Evolutionary conservation across 2,113 vertebrate species (phyloP), one percentile per base, ranked within the genome.

Genomic region (Furnarius figulus): DNA sequence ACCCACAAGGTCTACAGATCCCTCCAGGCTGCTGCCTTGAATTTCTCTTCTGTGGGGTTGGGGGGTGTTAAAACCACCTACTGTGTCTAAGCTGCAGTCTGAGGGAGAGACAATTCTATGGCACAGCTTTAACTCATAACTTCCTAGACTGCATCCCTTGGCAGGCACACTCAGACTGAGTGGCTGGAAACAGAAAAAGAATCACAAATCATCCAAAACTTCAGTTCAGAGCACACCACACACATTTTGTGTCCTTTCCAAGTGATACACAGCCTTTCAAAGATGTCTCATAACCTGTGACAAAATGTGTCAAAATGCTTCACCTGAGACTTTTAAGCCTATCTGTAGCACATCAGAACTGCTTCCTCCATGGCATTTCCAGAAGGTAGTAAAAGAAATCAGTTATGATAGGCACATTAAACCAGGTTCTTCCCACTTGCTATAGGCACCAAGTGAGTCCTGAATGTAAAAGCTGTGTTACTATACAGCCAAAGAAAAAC

Each of bases 1-100:
- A 67, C 5, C 23, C 39, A 14, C 14, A 10, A 47, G 35, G 47
- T 53, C 56, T 40, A n/a, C 7, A 39, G 21, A 35, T 9, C 15
- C 33, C 49, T 72, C 56, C 53, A 79, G 44, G 37, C 21, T 49
- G 27, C n/a, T 49, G 24, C 31, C 47, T 42, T 56, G 17, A 15
- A n/a, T 37, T 81, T 39, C 16, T 40, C 10, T 39, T 66, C 39
- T 50, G 25, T 20, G 72, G 14, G 33, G 18, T 40, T 47, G n/a
- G 30, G 59, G 21, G 53, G 2, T 46, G 18, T 49, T 58, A 67
- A 90, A 89, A 52, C 49, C 56, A 75, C 35, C 47, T 10, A 49
- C 6, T 0, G 0, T 35, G 22, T n/a, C 22, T 59, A 73, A 72
- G 20, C n/a, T 59, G 12, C 2, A 3, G 4, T 49, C 40, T 61